Conservation (phyloP, 2,888 invertebrate species). For the Epistrophe eligans region DNA sequence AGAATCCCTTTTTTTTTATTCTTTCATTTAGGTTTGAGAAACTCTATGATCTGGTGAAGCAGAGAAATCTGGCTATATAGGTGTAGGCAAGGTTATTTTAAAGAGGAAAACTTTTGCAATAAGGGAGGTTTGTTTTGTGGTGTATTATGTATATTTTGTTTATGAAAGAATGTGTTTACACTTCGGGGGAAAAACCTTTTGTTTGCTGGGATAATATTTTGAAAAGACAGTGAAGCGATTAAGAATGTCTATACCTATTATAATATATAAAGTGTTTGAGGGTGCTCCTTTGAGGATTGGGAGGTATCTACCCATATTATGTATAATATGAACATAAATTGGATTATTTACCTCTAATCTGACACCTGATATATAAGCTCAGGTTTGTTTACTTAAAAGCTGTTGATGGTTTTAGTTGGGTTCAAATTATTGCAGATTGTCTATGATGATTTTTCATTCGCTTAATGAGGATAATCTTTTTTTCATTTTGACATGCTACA, state of each 20-base stretch:
- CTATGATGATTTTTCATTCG: background rate
- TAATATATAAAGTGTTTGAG: background rate
- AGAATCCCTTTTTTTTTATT: conserved; percentile 17
- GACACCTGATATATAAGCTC: conserved; percentile 32
- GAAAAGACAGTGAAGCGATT: conserved; percentile 42
- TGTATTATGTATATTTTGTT: background rate
- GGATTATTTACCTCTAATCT: conserved; percentile 33
- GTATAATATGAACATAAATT: background rate
- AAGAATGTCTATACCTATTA: background rate
- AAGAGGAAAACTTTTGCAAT: conserved; percentile 23
- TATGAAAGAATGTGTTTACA: conserved; percentile 7
- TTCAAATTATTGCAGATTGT: conserved; percentile 17
- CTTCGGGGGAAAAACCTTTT: conserved; percentile 6
- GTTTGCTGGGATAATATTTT: conserved; percentile 45
- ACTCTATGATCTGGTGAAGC: background rate
- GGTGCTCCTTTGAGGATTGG: background rate
- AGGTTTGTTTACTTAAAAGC: conserved; percentile 4
- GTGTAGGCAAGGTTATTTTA: background rate
- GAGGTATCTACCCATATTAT: background rate
- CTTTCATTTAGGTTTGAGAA: background rate
- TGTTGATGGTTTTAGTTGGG: conserved; percentile 24
- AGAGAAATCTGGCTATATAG: background rate
- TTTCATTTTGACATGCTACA: background rate
- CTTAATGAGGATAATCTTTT: conserved; percentile 33
- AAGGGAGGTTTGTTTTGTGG: conserved; percentile 16